phyloP scores from a whole-genome alignment of 2,888 invertebrate species.

The Arge pagana region DNA sequence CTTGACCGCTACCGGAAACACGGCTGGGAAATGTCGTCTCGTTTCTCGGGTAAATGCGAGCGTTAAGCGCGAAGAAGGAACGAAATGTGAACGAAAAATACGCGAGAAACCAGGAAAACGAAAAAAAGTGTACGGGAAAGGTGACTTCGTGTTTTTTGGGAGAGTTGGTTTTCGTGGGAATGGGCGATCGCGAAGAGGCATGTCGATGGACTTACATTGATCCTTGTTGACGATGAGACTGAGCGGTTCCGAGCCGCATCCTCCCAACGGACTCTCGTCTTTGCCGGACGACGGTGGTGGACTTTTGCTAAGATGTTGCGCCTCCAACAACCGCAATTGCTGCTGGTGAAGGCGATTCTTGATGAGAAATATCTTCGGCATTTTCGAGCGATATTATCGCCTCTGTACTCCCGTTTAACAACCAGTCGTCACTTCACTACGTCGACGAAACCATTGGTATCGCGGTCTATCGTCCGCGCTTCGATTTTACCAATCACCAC shows the following conservation, averaged over 20 bases:
- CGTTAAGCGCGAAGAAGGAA: too few species aligned
- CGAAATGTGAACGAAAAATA: too few species aligned
- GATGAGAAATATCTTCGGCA: constrained; percentile 93
- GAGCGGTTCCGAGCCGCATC: constrained; percentile 57
- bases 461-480: too few species aligned
- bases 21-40: too few species aligned
- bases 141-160: too few species aligned
- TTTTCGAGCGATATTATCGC: constrained; percentile 59
- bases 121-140: too few species aligned
- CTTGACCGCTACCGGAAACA: too few species aligned
- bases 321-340: constrained; percentile 81
- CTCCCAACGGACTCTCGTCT: constrained; percentile 54
- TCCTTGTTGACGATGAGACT: constrained; percentile 61
- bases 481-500: constrained; percentile 18
- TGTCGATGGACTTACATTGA: constrained; percentile 51
- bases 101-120: background rate
- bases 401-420: constrained; percentile 1
- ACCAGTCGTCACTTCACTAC: background rate
- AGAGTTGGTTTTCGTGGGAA: too few species aligned
- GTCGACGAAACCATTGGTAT: constrained; percentile 24
- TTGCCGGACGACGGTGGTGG: constrained; percentile 46
- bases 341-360: constrained; percentile 91
- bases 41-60: too few species aligned
- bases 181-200: too few species aligned
- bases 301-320: constrained; percentile 70